Base-by-base conservation (phyloP, 1,140 invertebrate species). In the Brachionus manjavacas region DNA sequence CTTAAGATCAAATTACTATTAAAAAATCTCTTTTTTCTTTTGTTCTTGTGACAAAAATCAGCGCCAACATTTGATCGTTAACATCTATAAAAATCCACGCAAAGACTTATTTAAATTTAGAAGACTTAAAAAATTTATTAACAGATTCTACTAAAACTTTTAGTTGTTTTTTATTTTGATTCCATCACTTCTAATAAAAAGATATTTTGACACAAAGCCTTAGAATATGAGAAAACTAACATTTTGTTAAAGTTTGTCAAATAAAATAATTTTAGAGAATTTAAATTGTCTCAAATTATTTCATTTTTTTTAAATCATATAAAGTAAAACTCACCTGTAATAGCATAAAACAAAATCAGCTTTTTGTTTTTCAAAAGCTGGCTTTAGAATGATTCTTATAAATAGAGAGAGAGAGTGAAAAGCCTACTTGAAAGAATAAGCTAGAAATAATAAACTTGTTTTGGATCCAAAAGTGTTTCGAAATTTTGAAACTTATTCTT, bases 401-500 rank as follows among this genome's bases (percentile, higher is more conserved):
- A 9, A 60, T 4, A 55, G 16, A 60, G 52, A 60, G 52, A 60
- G 20, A 55, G 8, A 72, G 68, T 41, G 39, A 68, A 68, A 68
- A 68, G 14, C 16, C 68, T 72, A 72, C 68, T 72, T 72, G 68
- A 72, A 72, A 72, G 35, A 72, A 72, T 39, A 72, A 72, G 35
- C 39, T 39, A 39, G 39, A 39, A 39, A 72, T 39, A 72, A 72
- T 39, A 72, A 72, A 72, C 68, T 72, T 72, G 68, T 72, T 72
- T 72, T 72, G 16, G 35, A 39, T 72, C n/a, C 68, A 41, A 41
- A 68, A 72, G 11, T 39, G 68, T 72, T 72, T 72, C 68, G 23
- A 68, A 14, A 16, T 12, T 31, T 68, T 68, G 9, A 39, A 68
- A 39, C 28, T 68, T 68, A 31, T 31, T 68, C 52, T 60, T 7